Percentiles rank a stretch among this genome's conserved stretches.
Evolutionary conservation across 2,797 vertebrate species (phyloP).

Genomic region (Mionectes olivaceus): DNA sequence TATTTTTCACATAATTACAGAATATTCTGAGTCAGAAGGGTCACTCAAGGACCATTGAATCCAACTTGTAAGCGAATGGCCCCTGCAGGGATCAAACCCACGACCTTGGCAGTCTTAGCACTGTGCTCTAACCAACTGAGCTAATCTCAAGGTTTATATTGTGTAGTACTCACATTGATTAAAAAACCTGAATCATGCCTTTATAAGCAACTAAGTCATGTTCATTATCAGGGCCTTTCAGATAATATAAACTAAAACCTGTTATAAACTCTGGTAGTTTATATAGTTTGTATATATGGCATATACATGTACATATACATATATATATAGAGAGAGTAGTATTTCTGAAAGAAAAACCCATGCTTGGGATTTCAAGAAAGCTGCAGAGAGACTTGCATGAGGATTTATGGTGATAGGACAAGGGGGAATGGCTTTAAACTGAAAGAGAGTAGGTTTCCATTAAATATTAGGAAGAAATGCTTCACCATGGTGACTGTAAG

Average conservation of each 20-base stretch:
- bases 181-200: background rate
- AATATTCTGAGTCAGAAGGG: background rate
- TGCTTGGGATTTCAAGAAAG: background rate
- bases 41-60: background rate
- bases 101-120: background rate
- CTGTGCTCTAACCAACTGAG: background rate
- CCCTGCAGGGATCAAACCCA: background rate
- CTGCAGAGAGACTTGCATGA: background rate
- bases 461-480: background rate
- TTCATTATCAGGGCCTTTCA: background rate
- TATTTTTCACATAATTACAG: background rate
- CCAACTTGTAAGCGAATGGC: background rate
- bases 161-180: background rate
- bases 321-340: background rate
- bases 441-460: background rate
- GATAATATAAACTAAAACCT: background rate
- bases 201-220: background rate
- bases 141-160: background rate
- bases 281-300: background rate
- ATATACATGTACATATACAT: background rate
- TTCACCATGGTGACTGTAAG: background rate
- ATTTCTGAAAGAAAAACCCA: background rate
- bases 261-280: background rate
- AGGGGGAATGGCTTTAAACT: background rate
- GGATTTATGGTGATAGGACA: background rate